A percentile compares a stretch with the other conserved stretches of the same genome.
Evolutionary conservation across 2,113 vertebrate genomes (phyloP).

Genomic region (Nettapus auritus): DNA sequence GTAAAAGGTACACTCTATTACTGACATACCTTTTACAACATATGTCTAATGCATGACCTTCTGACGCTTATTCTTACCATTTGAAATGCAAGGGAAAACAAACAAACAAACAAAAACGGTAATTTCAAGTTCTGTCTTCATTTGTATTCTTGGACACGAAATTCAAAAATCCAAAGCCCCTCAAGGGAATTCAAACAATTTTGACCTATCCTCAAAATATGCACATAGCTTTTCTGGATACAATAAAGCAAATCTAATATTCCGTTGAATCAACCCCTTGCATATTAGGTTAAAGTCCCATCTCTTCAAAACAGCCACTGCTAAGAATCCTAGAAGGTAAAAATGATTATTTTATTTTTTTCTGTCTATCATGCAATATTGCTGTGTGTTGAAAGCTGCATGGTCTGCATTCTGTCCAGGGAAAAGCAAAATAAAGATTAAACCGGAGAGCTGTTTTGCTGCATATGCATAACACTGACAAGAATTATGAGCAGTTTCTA

Average conservation of each 20-base stretch:
- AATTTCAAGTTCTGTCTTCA: background rate
- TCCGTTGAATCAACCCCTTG: background rate
- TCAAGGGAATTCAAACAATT: slow-evolving; percentile 4
- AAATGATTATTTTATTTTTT: slow-evolving; percentile 32
- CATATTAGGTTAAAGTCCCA: slow-evolving; percentile 45
- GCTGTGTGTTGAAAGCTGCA: slow-evolving; percentile 18
- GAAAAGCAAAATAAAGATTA: background rate
- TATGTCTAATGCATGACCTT: background rate
- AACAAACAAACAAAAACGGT: background rate
- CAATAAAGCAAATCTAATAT: slow-evolving; percentile 30
- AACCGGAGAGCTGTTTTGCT: background rate
- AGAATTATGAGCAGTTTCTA: background rate
- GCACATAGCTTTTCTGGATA: background rate
- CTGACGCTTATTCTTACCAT: background rate
- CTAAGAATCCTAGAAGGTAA: background rate
- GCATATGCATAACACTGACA: background rate
- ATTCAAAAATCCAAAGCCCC: background rate
- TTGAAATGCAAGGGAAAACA: background rate
- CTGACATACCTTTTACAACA: background rate
- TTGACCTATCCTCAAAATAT: slow-evolving; percentile 20
- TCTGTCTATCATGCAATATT: background rate
- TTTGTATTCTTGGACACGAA: background rate
- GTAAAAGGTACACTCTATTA: background rate
- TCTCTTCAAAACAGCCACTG: slow-evolving; percentile 4
- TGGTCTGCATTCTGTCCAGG: background rate